These are phyloP conservation scores for Atlantisia rogersi DNA, from an alignment of 2,113 vertebrate genomes.

Conservation along the genomic window DNA sequence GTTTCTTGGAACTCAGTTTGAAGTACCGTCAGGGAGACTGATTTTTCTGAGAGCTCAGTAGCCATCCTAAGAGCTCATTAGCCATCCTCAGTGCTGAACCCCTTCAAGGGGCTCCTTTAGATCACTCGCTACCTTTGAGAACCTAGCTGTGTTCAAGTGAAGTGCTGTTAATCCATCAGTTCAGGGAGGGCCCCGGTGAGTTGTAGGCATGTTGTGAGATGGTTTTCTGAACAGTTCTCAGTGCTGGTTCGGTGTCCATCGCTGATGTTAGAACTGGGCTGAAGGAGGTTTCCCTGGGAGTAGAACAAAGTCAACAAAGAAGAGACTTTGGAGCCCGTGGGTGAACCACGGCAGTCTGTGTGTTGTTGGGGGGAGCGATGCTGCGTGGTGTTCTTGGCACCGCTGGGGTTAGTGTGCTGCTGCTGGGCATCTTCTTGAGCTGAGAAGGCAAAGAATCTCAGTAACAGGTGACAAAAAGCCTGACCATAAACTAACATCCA, in stretches of 20 bases:
- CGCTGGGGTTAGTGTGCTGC: background rate
- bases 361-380: background rate
- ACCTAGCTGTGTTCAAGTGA: background rate
- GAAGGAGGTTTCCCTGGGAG: background rate
- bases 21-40: background rate
- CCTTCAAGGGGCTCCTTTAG: background rate
- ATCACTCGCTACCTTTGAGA: background rate
- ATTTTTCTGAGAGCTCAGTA: background rate
- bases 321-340: background rate
- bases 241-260: background rate
- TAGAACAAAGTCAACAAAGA: background rate
- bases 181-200: background rate
- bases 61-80: background rate
- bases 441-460: background rate
- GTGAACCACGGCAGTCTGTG: background rate
- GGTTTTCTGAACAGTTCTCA: background rate
- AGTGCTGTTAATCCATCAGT: background rate
- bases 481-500: background rate
- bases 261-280: background rate
- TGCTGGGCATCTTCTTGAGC: background rate
- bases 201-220: background rate
- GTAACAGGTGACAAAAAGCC: background rate
- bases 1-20: background rate
- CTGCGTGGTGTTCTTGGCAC: background rate
- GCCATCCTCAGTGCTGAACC: background rate